Conservation (phyloP, 2,113 vertebrate genomes). For the Riparia riparia region DNA sequence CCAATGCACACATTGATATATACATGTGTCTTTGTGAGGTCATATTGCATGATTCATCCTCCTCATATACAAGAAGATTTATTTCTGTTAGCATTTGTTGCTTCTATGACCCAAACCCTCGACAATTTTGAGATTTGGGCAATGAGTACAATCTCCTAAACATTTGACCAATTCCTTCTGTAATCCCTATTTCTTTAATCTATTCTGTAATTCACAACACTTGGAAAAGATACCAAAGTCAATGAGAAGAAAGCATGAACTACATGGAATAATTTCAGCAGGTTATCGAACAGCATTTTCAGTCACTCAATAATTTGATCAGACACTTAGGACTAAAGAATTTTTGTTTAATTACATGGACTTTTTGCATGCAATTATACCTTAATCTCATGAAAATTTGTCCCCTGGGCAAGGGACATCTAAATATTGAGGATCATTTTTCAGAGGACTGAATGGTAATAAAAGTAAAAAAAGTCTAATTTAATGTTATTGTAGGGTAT, state of each 20-base stretch:
- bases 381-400: not conserved
- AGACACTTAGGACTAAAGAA: not conserved
- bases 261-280: constrained; percentile 34
- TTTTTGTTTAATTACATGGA: constrained; percentile 30
- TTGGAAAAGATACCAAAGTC: constrained; percentile 39
- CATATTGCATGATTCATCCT: not conserved
- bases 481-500: not conserved
- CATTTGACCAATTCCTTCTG: not conserved
- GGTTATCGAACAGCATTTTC: constrained; percentile 59
- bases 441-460: not conserved
- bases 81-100: not conserved
- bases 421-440: not conserved
- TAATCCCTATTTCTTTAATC: not conserved
- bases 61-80: not conserved
- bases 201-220: constrained; percentile 12
- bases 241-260: constrained; percentile 20
- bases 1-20: fast-evolving
- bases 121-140: not conserved
- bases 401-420: not conserved
- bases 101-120: not conserved
- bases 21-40: not conserved
- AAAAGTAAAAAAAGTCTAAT: not conserved
- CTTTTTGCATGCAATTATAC: not conserved
- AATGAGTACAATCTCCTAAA: not conserved
- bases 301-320: constrained; percentile 14